A percentile compares a stretch with the other conserved stretches of the same genome.
Conservation (phyloP, 2,113 vertebrate genomes). For the Diadophis punctatus region DNA sequence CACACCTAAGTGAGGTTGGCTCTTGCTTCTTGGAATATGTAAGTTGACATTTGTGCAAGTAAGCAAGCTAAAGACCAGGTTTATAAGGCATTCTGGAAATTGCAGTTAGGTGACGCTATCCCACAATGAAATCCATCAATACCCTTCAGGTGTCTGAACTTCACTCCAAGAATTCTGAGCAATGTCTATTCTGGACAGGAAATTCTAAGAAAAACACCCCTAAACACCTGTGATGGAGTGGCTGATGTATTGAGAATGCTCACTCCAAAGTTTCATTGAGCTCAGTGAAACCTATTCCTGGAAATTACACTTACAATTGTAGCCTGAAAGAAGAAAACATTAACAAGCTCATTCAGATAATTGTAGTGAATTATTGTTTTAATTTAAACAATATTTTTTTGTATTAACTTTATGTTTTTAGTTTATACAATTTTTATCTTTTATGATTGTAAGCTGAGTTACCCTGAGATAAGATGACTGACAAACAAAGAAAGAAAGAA, state of each 20-base stretch:
- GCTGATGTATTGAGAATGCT: background rate
- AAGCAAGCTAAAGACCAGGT: background rate
- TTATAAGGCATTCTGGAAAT: background rate
- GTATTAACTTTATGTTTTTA: background rate
- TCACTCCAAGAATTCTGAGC: background rate
- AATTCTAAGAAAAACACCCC: background rate
- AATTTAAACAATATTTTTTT: background rate
- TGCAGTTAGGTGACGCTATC: background rate
- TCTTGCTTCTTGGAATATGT: conserved; percentile 95
- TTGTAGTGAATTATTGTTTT: background rate
- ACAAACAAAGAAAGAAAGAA: too few relatives aligned
- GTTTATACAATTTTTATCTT: background rate
- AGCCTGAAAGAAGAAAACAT: background rate
- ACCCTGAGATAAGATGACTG: background rate
- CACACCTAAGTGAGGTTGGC: conserved; percentile 91
- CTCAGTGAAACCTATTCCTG: background rate
- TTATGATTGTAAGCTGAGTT: background rate
- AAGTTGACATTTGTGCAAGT: conserved; percentile 52
- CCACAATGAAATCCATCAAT: background rate
- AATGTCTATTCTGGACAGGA: background rate
- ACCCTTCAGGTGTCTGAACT: background rate
- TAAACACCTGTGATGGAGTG: background rate
- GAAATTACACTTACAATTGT: background rate
- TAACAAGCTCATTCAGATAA: background rate
- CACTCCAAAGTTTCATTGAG: background rate